Evolutionary conservation across 2,888 invertebrate species (phyloP).

Genomic region (Gasteruption jaculator): DNA sequence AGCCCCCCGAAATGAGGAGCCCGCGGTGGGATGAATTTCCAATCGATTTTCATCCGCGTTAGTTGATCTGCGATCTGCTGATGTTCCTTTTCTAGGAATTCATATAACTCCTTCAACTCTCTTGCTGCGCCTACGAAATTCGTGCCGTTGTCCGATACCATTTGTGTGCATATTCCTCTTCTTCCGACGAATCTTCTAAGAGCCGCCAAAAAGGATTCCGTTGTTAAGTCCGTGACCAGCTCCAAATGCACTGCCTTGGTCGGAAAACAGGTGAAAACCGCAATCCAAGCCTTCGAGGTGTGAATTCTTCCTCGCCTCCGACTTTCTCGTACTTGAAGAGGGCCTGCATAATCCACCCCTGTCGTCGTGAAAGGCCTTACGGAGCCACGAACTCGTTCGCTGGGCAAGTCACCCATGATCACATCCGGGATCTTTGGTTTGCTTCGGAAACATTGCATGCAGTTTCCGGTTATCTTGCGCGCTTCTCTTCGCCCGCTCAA

Average conservation of each 20-base stretch:
- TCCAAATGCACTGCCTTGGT: slow-evolving; percentile 37
- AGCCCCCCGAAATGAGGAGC: too few species aligned
- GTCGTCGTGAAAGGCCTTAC: slow-evolving; percentile 19
- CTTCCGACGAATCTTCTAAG: slow-evolving; percentile 19
- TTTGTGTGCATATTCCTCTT: slow-evolving; percentile 19
- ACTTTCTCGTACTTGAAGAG: slow-evolving; percentile 25
- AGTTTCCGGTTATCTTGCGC: slow-evolving; percentile 25
- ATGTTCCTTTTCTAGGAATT: too few species aligned
- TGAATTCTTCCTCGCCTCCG: slow-evolving; percentile 26
- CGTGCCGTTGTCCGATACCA: too few species aligned
- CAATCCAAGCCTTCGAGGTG: slow-evolving; percentile 31
- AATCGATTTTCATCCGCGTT: too few species aligned
- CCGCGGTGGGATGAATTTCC: too few species aligned
- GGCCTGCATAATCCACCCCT: slow-evolving; percentile 24
- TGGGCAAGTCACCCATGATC: slow-evolving; percentile 40
- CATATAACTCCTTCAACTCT: too few species aligned
- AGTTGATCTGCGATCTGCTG: too few species aligned
- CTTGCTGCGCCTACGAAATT: too few species aligned
- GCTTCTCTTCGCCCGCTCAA: slow-evolving; percentile 27
- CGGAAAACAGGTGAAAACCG: slow-evolving; percentile 35
- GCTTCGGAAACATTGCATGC: slow-evolving; percentile 32
- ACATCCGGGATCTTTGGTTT: slow-evolving; percentile 24
- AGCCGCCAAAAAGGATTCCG: slow-evolving; percentile 20
- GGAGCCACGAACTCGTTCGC: slow-evolving; percentile 28
- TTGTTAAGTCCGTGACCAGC: slow-evolving; percentile 18